These are phyloP conservation scores for Drosophila saltans DNA, from an alignment of 1,140 invertebrate genomes.

Conservation along the genomic window DNA sequence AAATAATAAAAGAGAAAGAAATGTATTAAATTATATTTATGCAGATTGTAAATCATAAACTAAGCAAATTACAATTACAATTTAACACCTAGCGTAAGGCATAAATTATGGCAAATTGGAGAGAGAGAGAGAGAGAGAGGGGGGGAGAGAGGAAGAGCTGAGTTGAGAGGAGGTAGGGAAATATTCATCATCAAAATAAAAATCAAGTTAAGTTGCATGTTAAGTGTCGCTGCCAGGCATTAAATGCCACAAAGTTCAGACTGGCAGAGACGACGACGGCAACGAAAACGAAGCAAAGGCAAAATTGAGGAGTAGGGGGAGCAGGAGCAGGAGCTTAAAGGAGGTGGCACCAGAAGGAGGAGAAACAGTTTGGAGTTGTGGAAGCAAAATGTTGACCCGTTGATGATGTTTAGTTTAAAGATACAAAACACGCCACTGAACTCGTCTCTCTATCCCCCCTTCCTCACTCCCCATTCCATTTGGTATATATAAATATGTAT, in stretches of 20 bases:
- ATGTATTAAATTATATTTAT: neutral
- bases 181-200: constrained; percentile 66
- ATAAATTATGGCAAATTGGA: constrained; percentile 66
- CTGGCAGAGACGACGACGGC: constrained; percentile 7
- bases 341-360: neutral
- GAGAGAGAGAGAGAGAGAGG: neutral
- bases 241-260: constrained; percentile 67
- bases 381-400: constrained; percentile 60
- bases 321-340: too few species aligned
- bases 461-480: too few species aligned
- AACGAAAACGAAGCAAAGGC: neutral
- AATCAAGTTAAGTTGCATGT: constrained; percentile 78
- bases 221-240: constrained; percentile 74
- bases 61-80: constrained; percentile 21
- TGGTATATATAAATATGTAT: too few species aligned
- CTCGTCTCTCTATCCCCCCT: neutral
- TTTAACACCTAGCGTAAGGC: constrained; percentile 34
- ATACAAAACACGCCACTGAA: constrained; percentile 64
- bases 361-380: neutral
- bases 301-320: too few species aligned
- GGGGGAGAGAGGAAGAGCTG: constrained; percentile 3
- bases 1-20: constrained; percentile 74
- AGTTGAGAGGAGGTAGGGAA: constrained; percentile 33
- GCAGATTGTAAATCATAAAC: constrained; percentile 8
- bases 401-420: constrained; percentile 57